Evolutionary conservation across 2,797 vertebrate species (phyloP), one percentile per base, ranked within the genome.

Genomic region (Chloroceryle inda): DNA sequence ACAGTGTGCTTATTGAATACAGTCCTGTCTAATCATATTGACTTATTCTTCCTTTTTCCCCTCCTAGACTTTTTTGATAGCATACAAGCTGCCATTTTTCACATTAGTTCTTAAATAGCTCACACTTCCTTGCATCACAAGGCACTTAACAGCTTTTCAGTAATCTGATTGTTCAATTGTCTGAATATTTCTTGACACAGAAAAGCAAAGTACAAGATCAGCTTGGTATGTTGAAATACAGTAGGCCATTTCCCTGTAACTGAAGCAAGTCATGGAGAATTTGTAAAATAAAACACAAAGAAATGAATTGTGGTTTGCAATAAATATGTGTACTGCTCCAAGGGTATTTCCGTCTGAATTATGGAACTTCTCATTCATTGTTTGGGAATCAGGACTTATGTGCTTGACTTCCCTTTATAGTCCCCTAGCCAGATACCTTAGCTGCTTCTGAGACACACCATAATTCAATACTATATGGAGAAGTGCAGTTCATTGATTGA

Each of bases 101-200:
- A 86, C 78, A 62, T 93, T 93, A 92, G 91, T 13, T 72, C 90
- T 95, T 96, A 83, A 95, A 91, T 14, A 85, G 67, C 85, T 95
- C 74, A 9, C 78, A 68, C 62, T 96, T 96, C 85, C 66, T 73
- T 37, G 75, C 64, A 91, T 92, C 93, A 82, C 75, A 67, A 81
- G 90, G 47, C 88, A 42, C 72, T 94, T 96, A 90, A 96, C 76
- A 88, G 68, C 93, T 95, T 85, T 95, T 94, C 94, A 95, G 87
- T 92, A 94, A 91, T 90, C 75, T 89, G 96, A 94, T 97, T 97
- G 93, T 86, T 96, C 95, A 96, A 92, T 85, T 90, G 95, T 73
- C 85, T 93, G 95, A 77, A 89, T 64, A 87, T 92, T 92, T 88
- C 87, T 64, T 81, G 6, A 75, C 85, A 59, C 33, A 58, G 62